Base-by-base conservation (phyloP, 2,888 invertebrate genomes). In the Disparrhopalites patrizii region DNA sequence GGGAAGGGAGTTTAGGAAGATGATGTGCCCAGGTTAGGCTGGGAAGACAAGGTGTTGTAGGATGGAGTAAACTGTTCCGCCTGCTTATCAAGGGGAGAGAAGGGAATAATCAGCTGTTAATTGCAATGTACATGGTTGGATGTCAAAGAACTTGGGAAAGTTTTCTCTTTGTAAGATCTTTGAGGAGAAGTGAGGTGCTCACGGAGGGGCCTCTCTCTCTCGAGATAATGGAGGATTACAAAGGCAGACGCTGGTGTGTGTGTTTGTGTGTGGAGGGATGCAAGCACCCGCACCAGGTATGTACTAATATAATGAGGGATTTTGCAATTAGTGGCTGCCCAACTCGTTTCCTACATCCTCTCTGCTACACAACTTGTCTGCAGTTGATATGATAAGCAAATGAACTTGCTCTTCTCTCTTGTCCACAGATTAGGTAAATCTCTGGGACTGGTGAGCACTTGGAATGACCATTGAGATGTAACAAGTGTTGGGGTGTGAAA, bases 371-470 rank as follows among this genome's bases (percentile, higher is more conserved):
- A n/a, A n/a, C n/a, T n/a, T n/a, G n/a, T n/a, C n/a, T n/a, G n/a
- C 47, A 47, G 47, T 25, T 47, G 7, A 23, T 47, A 47, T 47
- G 47, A 47, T 47, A 47, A 47, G 47, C 23, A 47, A 47, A 47
- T 47, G 47, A 47, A 47, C 47, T 47, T n/a, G 25, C 25, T 47
- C 47, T 47, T 47, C 3, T 3, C n/a, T n/a, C n/a, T n/a, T n/a
- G n/a, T n/a, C n/a, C n/a, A n/a, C n/a, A n/a, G 47, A 47, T 47
- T 47, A 47, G 47, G 47, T 47, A 47, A 47, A 47, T 47, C 13
- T 47, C 47, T 47, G 10, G 5, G n/a, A 3, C 13, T 18, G 18
- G 25, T 3, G 20, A 3, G 25, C 47, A 3, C 20, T 20, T 23
- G 25, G 23, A 47, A 47, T 47, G 47, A n/a, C 13, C 47, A 23